Evolutionary conservation across 2,888 invertebrate species (phyloP), one percentile per base, ranked within the genome.

Genomic region (Harpalus rubripes): DNA sequence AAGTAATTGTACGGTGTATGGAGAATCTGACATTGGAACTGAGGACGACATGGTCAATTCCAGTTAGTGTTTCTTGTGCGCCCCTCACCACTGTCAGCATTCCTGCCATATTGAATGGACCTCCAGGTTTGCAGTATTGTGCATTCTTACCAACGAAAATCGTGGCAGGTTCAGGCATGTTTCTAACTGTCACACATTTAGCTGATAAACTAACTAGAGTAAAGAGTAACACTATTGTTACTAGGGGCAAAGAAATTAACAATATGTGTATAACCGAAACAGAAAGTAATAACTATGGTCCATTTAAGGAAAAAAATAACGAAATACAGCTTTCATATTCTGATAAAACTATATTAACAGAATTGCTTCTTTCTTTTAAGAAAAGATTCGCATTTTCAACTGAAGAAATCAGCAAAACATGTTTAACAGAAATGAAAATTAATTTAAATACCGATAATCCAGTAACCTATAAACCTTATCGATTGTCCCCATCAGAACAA

Each of bases 51-150:
- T 15, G n/a, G 12, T 58, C n/a, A 10, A 44, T 44, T 44, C 44
- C 44, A 44, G 44, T 44, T 44, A 44, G 44, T 10, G 44, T 10
- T 44, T 44, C 44, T 7, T 44, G 44, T 44, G 10, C 44, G 44
- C 44, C 44, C 44, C 44, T 44, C 10, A 44, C 44, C 44, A 44
- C 44, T 44, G 44, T 44, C 44, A 44, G 44, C 44, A 44, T 44
- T 44, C 44, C 44, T 44, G 44, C 44, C 44, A 44, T 44, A 44
- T 44, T 44, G 44, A 44, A 44, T 44, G 44, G 44, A 44, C 58
- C 7, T n/a, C 58, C 58, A n/a, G 61, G 61, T n/a, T 58, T 58
- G n/a, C 58, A 58, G 15, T 58, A 58, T 58, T 58, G 58, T 58
- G 12, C 6, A 4, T 4, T 10, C n/a, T 58, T 58, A 15, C 58